These are phyloP conservation scores for Beroe ovata DNA, from an alignment of 37 sponge, comb jelly and placozoan genomes.

Conservation along the genomic window DNA sequence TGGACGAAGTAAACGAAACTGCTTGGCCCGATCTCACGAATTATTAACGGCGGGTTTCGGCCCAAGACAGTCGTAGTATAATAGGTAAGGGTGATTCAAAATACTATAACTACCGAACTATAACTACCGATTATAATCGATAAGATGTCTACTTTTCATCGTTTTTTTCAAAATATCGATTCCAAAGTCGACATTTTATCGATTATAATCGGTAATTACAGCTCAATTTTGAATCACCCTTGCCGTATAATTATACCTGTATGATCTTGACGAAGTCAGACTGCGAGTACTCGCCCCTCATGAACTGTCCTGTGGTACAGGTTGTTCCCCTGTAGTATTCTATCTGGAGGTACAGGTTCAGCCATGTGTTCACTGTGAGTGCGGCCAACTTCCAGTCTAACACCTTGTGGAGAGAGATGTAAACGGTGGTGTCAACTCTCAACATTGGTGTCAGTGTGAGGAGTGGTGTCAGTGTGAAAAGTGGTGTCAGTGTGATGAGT, in stretches of 20 bases:
- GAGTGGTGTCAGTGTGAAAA: neutral
- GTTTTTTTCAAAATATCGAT: neutral
- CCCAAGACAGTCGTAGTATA: no score
- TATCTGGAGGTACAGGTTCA: conserved; percentile 54
- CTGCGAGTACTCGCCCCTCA: conserved; percentile 55
- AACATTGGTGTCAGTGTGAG: neutral
- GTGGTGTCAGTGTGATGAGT: conserved; percentile 1
- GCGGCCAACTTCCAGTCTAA: conserved; percentile 42
- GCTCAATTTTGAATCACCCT: no score
- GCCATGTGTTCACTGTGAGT: conserved; percentile 62
- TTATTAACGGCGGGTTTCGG: no score
- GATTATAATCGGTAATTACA: no score
- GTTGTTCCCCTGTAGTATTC: conserved; percentile 8
- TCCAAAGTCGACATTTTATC: no score
- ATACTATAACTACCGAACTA: no score
- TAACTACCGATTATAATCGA: no score
- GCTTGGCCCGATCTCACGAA: no score
- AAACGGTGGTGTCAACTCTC: neutral
- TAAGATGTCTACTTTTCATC: no score
- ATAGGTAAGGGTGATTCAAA: no score
- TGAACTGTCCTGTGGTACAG: conserved; percentile 23
- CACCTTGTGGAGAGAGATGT: no score
- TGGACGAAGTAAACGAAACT: no score
- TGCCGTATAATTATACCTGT: neutral
- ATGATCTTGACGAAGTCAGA: conserved; percentile 54